Conservation (phyloP, 2,113 vertebrate genomes). For the Hystrix brachyura region DNA sequence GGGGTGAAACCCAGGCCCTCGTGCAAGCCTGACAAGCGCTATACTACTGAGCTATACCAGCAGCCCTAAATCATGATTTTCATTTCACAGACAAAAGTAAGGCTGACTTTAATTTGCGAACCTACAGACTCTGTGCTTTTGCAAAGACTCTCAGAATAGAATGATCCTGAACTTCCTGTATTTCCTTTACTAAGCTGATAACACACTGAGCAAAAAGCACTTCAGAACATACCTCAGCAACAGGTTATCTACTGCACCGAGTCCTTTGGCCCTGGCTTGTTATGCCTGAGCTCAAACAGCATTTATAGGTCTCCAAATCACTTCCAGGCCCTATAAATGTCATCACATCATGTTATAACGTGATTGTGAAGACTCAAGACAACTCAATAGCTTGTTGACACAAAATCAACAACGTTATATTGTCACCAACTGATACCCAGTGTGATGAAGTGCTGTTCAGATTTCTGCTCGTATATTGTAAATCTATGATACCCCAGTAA, state of each 20-base stretch:
- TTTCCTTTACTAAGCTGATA: background rate
- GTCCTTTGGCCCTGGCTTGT: slow-evolving; percentile 34
- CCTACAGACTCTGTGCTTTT: background rate
- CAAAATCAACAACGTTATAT: slow-evolving; percentile 61
- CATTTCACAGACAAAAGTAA: background rate
- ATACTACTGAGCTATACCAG: background rate
- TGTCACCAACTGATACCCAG: slow-evolving; percentile 46
- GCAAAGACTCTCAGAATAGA: slow-evolving; percentile 28
- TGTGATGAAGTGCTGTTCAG: background rate
- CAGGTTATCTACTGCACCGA: slow-evolving; percentile 40
- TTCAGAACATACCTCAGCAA: background rate
- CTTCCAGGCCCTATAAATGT: slow-evolving; percentile 70
- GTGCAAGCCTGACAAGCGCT: background rate
- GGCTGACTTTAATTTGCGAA: background rate
- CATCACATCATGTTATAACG: slow-evolving; percentile 62
- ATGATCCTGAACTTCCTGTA: background rate
- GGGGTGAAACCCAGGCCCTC: background rate
- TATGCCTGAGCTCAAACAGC: slow-evolving; percentile 51
- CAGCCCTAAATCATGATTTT: background rate
- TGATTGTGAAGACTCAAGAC: slow-evolving; percentile 55
- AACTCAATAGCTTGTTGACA: slow-evolving; percentile 62
- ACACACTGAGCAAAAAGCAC: slow-evolving; percentile 44
- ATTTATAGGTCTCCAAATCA: slow-evolving; percentile 76
- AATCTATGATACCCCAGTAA: background rate
- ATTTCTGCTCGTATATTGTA: background rate